Conservation (phyloP, 2,888 invertebrate species). For the Xylophagus ater region DNA sequence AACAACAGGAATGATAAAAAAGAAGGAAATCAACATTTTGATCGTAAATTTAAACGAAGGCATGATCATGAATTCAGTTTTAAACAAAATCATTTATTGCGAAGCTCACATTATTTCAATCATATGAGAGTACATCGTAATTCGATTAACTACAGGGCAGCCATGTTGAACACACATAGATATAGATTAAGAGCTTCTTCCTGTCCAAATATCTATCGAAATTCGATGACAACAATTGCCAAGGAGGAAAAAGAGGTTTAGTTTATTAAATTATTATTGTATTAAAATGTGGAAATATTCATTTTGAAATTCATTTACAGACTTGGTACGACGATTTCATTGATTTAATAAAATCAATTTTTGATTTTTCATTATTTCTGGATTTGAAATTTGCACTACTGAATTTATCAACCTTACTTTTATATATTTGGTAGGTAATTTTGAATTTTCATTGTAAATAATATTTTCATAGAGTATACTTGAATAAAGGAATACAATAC, state of each 20-base stretch:
- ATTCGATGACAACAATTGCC: constrained; percentile 77
- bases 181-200: constrained; percentile 77
- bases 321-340: constrained; percentile 59
- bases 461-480: no score
- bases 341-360: constrained; percentile 56
- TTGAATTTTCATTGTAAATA: constrained; percentile 88
- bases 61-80: constrained; percentile 25
- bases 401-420: constrained; percentile 72
- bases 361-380: constrained; percentile 69
- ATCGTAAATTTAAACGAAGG: constrained; percentile 18
- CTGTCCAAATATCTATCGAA: constrained; percentile 82
- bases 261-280: no score
- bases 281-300: constrained; percentile 10
- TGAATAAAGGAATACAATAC: no score
- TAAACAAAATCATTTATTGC: constrained; percentile 32
- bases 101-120: constrained; percentile 56
- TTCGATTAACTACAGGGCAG: constrained; percentile 76
- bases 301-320: constrained; percentile 41
- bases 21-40: constrained; percentile 9
- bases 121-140: constrained; percentile 60
- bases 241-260: constrained; percentile 68
- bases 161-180: constrained; percentile 69
- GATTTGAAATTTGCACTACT: constrained; percentile 68
- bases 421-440: constrained; percentile 88
- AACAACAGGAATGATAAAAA: constrained; percentile 19